Base-by-base conservation (phyloP, 2,888 invertebrate species). In the Agrotis clavis region DNA sequence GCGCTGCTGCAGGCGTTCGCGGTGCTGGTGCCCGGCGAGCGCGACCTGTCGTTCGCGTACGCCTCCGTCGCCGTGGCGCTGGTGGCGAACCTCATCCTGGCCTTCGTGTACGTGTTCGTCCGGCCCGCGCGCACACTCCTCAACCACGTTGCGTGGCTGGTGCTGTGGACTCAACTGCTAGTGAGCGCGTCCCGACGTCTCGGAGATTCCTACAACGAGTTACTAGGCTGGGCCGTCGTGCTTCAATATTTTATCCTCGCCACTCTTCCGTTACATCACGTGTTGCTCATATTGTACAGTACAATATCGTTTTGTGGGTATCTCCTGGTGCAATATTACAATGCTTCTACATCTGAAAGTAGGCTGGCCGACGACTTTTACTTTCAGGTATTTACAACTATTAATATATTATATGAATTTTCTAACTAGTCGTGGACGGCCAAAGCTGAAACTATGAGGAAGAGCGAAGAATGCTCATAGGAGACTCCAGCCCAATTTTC, bases 171-270 rank as follows among this genome's bases (percentile, higher is more conserved):
- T 19, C 94, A 95, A 82, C 87, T 96, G 14, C 83, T 95, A 56
- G 79, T 92, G 66, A 92, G 92, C 85, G 92, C 91, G 11, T 96
- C 97, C 30, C 96, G 97, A 60, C 91, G 96, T 6, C 88, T 91
- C 41, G 96, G 95, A 59, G 95, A 96, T 85, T 93, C 95, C 14
- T 95, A 94, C 86, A 95, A 96, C 84, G 98, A 98, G 91, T 96
- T 97, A 76, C 96, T 98, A 5, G 98, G 98, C 63, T 98, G 98
- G 98, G 97, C 98, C 19, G 95, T 98, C 79, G 96, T 98, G 59
- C 92, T 98, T 84, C 97, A 98, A 87, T 98, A 98, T 90, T 96
- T 98, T 82, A 97, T 98, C 64, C 97, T 98, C 89, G 98, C 98
- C 67, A 97, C 98, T 2, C 92, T 98, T 84, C 98, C 98, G 0